Conservation (phyloP, 2,797 vertebrate genomes). For the Thripadectes ignobilis region DNA sequence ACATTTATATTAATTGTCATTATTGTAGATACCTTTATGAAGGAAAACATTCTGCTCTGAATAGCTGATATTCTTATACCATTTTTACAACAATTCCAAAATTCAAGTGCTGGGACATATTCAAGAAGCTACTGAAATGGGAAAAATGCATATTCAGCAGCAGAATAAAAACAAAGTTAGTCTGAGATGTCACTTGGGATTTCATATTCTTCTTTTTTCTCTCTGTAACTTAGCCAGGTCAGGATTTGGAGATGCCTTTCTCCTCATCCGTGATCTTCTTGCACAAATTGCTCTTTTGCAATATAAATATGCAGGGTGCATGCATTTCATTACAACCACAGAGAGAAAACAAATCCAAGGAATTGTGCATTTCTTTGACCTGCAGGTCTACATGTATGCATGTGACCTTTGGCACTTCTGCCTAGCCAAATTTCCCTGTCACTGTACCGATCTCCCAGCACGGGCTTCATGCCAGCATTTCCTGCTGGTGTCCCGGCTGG, state of each 20-base stretch:
- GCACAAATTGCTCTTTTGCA: not conserved
- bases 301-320: not conserved
- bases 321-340: not conserved
- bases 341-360: not conserved
- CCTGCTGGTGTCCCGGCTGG: not conserved
- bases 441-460: accelerated
- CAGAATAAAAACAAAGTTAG: not conserved
- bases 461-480: not conserved
- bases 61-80: not conserved
- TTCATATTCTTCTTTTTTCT: not conserved
- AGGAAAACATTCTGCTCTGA: not conserved
- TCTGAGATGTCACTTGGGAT: not conserved
- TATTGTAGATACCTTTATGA: not conserved
- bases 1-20: not conserved
- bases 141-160: conserved; percentile 3
- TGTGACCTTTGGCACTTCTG: not conserved
- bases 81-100: not conserved
- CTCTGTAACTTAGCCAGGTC: not conserved
- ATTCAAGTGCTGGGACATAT: not conserved
- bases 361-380: not conserved
- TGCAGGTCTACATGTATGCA: not conserved
- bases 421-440: accelerated
- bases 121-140: not conserved
- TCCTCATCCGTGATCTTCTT: not conserved
- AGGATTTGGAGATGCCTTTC: not conserved